Percentiles rank a stretch among this genome's conserved stretches.
Evolutionary conservation across 2,888 invertebrate species (phyloP).

Genomic region (Cabera pusaria): DNA sequence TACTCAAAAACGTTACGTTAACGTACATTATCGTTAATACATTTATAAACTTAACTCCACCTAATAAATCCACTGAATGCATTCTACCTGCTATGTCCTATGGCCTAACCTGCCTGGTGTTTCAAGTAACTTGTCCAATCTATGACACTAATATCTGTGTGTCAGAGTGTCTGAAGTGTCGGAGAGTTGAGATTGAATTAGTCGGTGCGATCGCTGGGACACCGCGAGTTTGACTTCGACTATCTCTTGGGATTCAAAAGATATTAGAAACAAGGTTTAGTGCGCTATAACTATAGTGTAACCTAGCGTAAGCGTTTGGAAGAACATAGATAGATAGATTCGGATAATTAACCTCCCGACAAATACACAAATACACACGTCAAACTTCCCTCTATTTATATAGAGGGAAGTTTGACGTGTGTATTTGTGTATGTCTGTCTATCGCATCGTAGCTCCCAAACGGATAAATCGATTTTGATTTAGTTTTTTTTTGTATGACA

Average conservation of each 20-base stretch:
- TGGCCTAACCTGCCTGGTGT: conserved; percentile 9
- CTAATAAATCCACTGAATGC: conserved; percentile 1
- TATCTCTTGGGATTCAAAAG: conserved; percentile 9
- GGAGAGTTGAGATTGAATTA: conserved; percentile 17
- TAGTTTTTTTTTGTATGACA: no score
- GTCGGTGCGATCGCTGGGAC: conserved; percentile 3
- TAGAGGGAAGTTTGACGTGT: no score
- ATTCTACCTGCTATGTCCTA: conserved; percentile 5
- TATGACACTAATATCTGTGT: conserved; percentile 15
- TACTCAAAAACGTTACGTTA: neutral
- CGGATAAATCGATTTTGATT: no score
- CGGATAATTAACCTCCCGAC: no score
- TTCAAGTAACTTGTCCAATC: conserved; percentile 19
- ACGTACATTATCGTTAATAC: neutral
- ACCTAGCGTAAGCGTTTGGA: no score
- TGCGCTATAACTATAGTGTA: neutral
- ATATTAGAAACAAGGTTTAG: conserved; percentile 1
- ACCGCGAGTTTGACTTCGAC: conserved; percentile 10
- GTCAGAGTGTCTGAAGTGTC: conserved; percentile 15
- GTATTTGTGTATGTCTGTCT: no score
- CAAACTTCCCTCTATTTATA: no score
- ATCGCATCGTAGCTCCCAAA: no score
- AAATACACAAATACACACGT: no score
- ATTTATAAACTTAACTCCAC: neutral
- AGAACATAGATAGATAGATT: no score